These are phyloP conservation scores for Drepana arcuata DNA, from an alignment of 1,140 invertebrate species.

Conservation along the genomic window DNA sequence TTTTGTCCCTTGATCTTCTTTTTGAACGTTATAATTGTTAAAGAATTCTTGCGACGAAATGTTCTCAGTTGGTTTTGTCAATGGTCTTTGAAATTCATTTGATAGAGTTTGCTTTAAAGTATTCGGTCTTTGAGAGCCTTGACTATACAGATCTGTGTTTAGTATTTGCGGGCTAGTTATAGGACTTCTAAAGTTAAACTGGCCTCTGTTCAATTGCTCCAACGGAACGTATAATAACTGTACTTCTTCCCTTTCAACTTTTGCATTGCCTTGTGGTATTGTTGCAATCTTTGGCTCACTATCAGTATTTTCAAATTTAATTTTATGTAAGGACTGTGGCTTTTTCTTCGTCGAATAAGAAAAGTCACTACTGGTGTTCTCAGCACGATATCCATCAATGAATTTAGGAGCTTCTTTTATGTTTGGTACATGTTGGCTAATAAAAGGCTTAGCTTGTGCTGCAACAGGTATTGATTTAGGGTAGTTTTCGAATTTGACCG, in stretches of 20 bases:
- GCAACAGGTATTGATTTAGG: constrained; percentile 16
- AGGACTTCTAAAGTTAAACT: constrained; percentile 58
- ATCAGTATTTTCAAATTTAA: constrained; percentile 42
- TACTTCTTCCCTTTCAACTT: constrained; percentile 76
- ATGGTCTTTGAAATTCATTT: constrained; percentile 33
- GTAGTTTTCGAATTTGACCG: constrained; percentile 32
- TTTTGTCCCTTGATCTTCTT: constrained; percentile 35
- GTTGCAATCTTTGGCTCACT: constrained; percentile 26
- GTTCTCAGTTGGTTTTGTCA: constrained; percentile 24
- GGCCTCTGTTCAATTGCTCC: constrained; percentile 79
- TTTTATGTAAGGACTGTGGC: constrained; percentile 45
- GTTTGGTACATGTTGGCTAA: constrained; percentile 22
- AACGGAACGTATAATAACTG: constrained; percentile 86
- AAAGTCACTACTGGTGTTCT: constrained; percentile 35
- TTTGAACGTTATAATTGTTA: constrained; percentile 38
- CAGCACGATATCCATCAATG: constrained; percentile 59
- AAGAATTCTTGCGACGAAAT: constrained; percentile 32
- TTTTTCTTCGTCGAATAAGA: constrained; percentile 27
- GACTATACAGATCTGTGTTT: constrained; percentile 44
- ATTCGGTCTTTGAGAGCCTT: constrained; percentile 32
- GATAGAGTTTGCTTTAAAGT: constrained; percentile 41
- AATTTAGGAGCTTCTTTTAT: constrained; percentile 41
- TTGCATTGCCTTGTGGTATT: constrained; percentile 18
- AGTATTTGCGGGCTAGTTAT: constrained; percentile 31
- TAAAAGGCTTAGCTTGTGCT: constrained; percentile 30